Conservation (phyloP, 1,140 invertebrate species). For the Hyles vespertilio region DNA sequence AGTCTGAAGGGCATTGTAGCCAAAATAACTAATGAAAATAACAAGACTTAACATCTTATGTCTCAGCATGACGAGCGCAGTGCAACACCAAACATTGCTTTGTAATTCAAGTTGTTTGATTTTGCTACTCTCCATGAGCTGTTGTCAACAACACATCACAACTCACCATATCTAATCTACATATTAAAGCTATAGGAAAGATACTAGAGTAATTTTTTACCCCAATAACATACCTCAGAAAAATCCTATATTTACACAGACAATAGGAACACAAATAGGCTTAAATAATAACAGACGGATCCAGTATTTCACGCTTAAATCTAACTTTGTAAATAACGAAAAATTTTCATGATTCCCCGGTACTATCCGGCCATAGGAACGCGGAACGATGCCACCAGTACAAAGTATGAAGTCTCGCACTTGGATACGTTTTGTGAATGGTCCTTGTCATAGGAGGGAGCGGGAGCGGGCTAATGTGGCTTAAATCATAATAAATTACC, state of each 20-base stretch:
- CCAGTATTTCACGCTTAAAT: constrained; percentile 15
- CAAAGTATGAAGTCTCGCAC: constrained; percentile 35
- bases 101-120: no score
- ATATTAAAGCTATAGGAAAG: background rate
- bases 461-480: background rate
- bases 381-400: constrained; percentile 32
- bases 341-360: constrained; percentile 38
- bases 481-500: background rate
- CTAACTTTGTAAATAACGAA: constrained; percentile 17
- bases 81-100: no score
- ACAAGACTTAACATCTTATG: no score
- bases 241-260: background rate
- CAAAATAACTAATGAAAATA: no score
- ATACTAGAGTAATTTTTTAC: background rate
- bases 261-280: background rate
- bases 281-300: background rate
- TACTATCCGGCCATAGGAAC: constrained; percentile 15
- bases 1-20: no score
- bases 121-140: no score
- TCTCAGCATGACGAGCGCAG: no score
- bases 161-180: background rate
- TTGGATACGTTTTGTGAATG: constrained; percentile 18
- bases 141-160: no score
- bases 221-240: background rate
- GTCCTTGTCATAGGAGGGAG: constrained; percentile 6